Percentiles rank a stretch among this genome's conserved stretches.
These are phyloP conservation scores for Embidobia sp. DNA, from an alignment of 2,888 invertebrate genomes.

Conservation along the genomic window DNA sequence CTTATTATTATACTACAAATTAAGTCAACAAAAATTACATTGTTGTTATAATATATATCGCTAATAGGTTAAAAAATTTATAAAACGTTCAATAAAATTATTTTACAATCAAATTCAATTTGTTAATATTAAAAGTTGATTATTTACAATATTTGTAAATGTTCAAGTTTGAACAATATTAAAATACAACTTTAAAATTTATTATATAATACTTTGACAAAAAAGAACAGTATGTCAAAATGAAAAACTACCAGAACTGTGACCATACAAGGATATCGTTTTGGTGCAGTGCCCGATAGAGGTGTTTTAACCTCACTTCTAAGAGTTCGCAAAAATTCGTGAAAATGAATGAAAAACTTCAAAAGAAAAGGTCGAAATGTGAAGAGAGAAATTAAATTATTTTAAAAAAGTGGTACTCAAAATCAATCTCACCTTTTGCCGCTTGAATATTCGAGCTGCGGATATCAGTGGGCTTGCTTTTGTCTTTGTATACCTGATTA, in stretches of 20 bases:
- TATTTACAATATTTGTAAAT: too few species aligned
- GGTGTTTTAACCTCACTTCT: slow-evolving; percentile 46
- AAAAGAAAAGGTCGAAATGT: too few species aligned
- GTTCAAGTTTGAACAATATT: too few species aligned
- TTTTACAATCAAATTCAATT: too few species aligned
- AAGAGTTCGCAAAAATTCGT: not conserved
- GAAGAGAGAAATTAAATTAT: not conserved
- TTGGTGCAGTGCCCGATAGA: slow-evolving; percentile 2
- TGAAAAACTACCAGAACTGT: slow-evolving; percentile 31
- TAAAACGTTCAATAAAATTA: too few species aligned
- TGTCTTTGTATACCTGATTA: slow-evolving; percentile 89
- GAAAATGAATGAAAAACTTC: not conserved
- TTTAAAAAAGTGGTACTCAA: slow-evolving; percentile 20
- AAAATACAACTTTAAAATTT: too few species aligned
- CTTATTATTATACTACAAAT: too few species aligned
- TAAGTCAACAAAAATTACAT: not conserved
- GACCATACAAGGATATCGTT: slow-evolving; percentile 71
- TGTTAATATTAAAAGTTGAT: too few species aligned
- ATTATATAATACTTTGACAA: too few species aligned
- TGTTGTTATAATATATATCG: too few species aligned
- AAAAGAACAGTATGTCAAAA: too few species aligned
- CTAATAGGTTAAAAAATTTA: too few species aligned
- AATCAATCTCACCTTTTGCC: slow-evolving; percentile 91
- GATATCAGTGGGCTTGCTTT: slow-evolving; percentile 97
- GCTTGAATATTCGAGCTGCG: slow-evolving; percentile 97